Evolutionary conservation across 2,113 vertebrate genomes (phyloP).

Genomic region (Nothobranchius furzeri): DNA sequence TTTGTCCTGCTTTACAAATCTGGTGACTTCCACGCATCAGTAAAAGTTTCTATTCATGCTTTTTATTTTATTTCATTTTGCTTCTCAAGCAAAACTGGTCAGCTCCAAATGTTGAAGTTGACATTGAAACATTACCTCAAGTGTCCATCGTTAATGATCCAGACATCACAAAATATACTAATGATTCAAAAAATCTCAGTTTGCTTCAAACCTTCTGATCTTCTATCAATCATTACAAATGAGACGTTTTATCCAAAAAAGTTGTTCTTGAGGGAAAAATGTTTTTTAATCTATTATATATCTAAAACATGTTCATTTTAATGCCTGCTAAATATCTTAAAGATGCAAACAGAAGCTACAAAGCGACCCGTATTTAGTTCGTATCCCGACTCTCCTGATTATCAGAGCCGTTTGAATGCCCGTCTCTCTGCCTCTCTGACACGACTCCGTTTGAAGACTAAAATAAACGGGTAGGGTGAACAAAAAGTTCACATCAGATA

Average conservation of each 20-base stretch:
- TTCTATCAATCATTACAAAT: too few relatives aligned
- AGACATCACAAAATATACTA: slow-evolving; percentile 42
- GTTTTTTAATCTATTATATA: slow-evolving; percentile 59
- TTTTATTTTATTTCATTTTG: too few relatives aligned
- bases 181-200: background rate
- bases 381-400: slow-evolving; percentile 59
- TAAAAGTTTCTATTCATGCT: too few relatives aligned
- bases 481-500: slow-evolving; percentile 70
- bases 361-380: slow-evolving; percentile 58
- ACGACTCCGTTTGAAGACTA: slow-evolving; percentile 60
- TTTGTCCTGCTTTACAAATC: slow-evolving; percentile 30
- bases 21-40: background rate
- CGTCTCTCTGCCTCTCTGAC: slow-evolving; percentile 61
- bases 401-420: slow-evolving; percentile 65
- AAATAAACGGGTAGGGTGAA: slow-evolving; percentile 50
- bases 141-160: slow-evolving; percentile 24
- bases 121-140: slow-evolving; percentile 39
- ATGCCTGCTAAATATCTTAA: slow-evolving; percentile 72
- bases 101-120: slow-evolving; percentile 11
- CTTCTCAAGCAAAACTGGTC: too few relatives aligned
- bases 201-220: too few relatives aligned
- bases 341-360: slow-evolving; percentile 56
- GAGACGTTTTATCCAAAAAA: slow-evolving; percentile 67
- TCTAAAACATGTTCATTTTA: slow-evolving; percentile 69
- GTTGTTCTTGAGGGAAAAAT: slow-evolving; percentile 49